Evolutionary conservation across 2,888 invertebrate species (phyloP), one percentile per base, ranked within the genome.

Genomic region (Hyles lineata): DNA sequence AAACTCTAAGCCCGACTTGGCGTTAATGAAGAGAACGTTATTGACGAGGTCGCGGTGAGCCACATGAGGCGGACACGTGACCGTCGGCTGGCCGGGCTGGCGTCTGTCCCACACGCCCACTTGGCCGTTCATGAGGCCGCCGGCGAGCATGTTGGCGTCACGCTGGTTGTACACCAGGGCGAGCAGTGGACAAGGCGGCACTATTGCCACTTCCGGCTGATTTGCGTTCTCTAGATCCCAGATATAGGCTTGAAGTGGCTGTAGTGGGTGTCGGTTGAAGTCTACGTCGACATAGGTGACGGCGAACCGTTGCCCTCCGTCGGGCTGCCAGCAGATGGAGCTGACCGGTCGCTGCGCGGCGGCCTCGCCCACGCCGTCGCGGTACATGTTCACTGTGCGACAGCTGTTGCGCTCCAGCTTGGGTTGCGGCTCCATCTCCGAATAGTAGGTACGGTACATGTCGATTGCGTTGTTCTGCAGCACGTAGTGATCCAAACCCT

Each of bases 161-260:
- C 97, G 97, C 15, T 97, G 97, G 89, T 97, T 98, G 90, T 97
- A 99, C 88, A 97, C 98, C 72, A 98, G 88, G 81, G 97, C 97
- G 11, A 97, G 96, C 71, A 97, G 93, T 0, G 97, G 95, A 23
- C 96, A 95, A 59, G 96, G 95, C 0, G 98, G 97, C 76, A 95
- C 95, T 72, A 99, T 84, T 0, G 95, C 95, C 61, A 96, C 89
- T 71, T 97, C 96, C 0, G 98, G 98, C 75, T 95, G 94, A 86
- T 97, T 98, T 0, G 98, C 97, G 86, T 97, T 98, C 87, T 98
- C 98, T 95, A 98, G 95, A 92, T 99, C 97, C 98, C 99, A 99
- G 79, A 99, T 96, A 86, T 97, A 98, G 0, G 87, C 85, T 0
- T 77, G 70, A n/a, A 82, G 23, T 0, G 87, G 78, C 9, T 79